phyloP scores from a whole-genome alignment of 1,140 invertebrate species.

The Eriosoma lanigerum region DNA sequence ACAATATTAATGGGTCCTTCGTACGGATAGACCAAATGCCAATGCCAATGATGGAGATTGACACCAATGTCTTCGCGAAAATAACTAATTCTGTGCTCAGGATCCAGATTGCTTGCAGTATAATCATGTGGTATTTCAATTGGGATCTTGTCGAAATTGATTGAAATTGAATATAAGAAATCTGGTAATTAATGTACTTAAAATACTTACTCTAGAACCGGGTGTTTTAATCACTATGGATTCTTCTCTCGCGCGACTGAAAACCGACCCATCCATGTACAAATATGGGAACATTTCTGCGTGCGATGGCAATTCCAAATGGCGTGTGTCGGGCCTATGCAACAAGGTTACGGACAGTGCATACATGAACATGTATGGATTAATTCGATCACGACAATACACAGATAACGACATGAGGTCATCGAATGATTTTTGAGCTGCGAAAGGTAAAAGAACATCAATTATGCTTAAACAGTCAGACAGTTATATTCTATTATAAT shows the following conservation, averaged over 20 bases:
- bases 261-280: constrained; percentile 72
- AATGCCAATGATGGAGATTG: constrained; percentile 81
- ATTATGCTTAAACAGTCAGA: not conserved
- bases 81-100: constrained; percentile 72
- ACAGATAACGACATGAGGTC: constrained; percentile 71
- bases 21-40: constrained; percentile 60
- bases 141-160: constrained; percentile 57
- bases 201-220: constrained; percentile 64
- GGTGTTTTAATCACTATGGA: constrained; percentile 66
- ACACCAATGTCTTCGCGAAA: constrained; percentile 74
- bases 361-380: constrained; percentile 78
- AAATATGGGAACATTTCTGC: constrained; percentile 76
- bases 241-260: constrained; percentile 69
- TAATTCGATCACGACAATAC: constrained; percentile 73
- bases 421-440: constrained; percentile 70
- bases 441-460: constrained; percentile 42
- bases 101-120: constrained; percentile 72
- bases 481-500: not conserved
- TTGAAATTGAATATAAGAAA: no score
- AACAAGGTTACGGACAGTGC: constrained; percentile 72
- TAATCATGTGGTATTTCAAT: constrained; percentile 72
- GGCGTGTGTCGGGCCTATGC: constrained; percentile 74
- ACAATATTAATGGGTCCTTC: constrained; percentile 61
- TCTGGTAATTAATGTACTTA: not conserved
- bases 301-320: constrained; percentile 70